Evolutionary conservation across 2,113 vertebrate genomes (phyloP).

Genomic region (Elaphurus davidianus): DNA sequence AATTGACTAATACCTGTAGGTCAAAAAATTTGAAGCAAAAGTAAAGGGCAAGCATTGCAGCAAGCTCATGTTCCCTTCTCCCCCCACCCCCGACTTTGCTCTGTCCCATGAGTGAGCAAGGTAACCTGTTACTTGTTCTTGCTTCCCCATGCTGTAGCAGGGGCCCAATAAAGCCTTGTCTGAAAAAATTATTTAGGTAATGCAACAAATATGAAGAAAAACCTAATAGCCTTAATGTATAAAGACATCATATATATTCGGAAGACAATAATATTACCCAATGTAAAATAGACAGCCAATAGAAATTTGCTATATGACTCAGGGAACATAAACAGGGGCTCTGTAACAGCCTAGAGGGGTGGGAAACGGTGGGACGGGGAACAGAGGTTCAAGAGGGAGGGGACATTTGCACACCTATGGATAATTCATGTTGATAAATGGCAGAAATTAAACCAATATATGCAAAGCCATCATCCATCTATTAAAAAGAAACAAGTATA

Average conservation of each 20-base stretch:
- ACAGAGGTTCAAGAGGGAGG: neutral
- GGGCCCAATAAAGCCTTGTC: neutral
- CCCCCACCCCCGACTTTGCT: accelerated
- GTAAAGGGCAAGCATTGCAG: neutral
- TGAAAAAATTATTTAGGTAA: neutral
- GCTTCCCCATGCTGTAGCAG: neutral
- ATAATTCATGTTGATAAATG: neutral
- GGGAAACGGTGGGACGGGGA: neutral
- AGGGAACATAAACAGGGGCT: neutral
- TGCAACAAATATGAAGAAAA: neutral
- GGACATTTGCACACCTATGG: neutral
- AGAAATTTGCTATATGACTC: neutral
- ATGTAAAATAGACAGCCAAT: neutral
- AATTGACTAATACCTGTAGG: neutral
- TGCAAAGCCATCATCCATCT: neutral
- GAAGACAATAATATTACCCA: neutral
- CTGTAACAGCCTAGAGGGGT: neutral
- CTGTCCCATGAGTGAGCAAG: neutral
- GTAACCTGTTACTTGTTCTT: neutral
- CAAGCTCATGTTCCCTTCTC: neutral
- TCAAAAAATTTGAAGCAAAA: constrained; percentile 38
- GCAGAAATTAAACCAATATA: neutral
- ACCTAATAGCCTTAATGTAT: neutral
- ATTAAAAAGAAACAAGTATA: neutral
- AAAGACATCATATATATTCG: neutral